Base-by-base conservation (phyloP, 2,113 vertebrate species). In the Phaethon lepturus region DNA sequence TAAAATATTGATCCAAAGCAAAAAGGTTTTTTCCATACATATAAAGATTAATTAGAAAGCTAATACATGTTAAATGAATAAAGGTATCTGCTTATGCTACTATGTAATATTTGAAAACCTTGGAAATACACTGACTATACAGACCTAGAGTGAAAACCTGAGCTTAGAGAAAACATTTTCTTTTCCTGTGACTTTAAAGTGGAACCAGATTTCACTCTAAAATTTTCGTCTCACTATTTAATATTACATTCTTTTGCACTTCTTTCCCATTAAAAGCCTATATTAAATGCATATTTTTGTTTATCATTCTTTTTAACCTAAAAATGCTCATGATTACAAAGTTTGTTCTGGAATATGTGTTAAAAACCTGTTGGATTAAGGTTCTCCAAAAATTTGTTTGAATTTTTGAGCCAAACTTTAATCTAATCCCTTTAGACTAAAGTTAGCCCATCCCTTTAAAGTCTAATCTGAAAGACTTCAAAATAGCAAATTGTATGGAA, bases 401-500 rank as follows among this genome's bases (percentile, higher is more conserved):
- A 81, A 75, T 90, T 93, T 73, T 78, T 86, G 33, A 86, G 49
- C 19, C 49, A 81, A 90, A 80, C 31, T 79, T 81, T 53, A 55
- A 20, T 52, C 15, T 74, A 75, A 73, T 69, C 11, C 42, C 64
- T 95, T 81, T 31, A 62, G 69, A 84, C 6, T 81, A 26, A 90
- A 81, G 38, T 87, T 64, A 77, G 69, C 13, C 24, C 95, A 47
- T 62, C 40, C 25, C 90, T 95, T 95, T 93, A 91, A 95, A 92
- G 28, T 62, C 38, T 67, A 93, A 93, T 71, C 49, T 59, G 68
- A 76, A 94, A 78, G 56, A 88, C 59, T 66, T 91, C 67, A 75
- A 93, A 88, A 88, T 22, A 94, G 86, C 53, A 86, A 95, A 86
- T 38, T 67, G 59, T 38, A 95, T n/a, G 74, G 93, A 97, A 96